Percentiles rank a stretch among this genome's conserved stretches.
Evolutionary conservation across 30 jellyfish, hydroid and myxozoan genomes (phyloP).

Genomic region (Kudoa iwatai): DNA sequence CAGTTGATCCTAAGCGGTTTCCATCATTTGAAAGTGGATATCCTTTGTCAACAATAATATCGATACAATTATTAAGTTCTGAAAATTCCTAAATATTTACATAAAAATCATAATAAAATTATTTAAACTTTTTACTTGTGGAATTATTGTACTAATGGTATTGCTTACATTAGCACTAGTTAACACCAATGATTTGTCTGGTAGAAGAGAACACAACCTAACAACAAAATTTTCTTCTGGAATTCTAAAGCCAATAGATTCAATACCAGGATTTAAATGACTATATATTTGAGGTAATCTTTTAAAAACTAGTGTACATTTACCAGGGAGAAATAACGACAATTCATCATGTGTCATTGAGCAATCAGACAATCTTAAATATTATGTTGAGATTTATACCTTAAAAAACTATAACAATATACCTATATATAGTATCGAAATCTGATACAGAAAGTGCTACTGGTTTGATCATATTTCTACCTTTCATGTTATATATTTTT

Average conservation of each 20-base stretch:
- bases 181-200: not conserved
- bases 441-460: not conserved
- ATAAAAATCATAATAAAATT: too few relatives aligned
- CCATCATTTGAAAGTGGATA: not conserved
- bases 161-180: not conserved
- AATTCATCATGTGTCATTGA: not conserved
- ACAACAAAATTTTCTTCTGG: too few relatives aligned
- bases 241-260: not conserved
- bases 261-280: constrained; percentile 1
- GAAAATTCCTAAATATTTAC: not conserved
- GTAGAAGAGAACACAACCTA: not conserved
- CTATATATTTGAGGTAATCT: not conserved
- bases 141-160: too few relatives aligned
- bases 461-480: not conserved
- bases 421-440: not conserved
- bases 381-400: too few relatives aligned
- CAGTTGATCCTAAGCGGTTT: not conserved
- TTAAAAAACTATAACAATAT: too few relatives aligned
- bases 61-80: not conserved
- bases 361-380: not conserved
- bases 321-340: not conserved
- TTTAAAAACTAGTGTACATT: not conserved
- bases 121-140: too few relatives aligned
- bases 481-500: not conserved
- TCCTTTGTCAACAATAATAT: not conserved